These are phyloP conservation scores for Coenonympha arcania DNA, from an alignment of 2,888 invertebrate species.

Conservation along the genomic window DNA sequence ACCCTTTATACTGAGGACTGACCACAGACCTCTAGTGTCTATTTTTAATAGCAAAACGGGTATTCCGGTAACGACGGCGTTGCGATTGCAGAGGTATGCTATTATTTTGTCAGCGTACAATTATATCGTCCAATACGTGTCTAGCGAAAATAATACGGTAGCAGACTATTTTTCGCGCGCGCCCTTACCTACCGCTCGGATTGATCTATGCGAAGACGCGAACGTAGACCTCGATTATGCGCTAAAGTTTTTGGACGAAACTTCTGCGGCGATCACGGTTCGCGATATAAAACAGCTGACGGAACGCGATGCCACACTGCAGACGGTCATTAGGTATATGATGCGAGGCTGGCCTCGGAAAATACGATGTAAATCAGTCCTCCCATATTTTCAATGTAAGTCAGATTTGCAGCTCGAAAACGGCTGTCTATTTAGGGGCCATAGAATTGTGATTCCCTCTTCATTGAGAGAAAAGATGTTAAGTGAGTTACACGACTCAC, in stretches of 20 bases:
- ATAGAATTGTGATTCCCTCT: constrained; percentile 22
- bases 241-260: background rate
- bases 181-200: too few relatives aligned
- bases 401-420: constrained; percentile 20
- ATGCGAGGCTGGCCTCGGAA: constrained; percentile 26
- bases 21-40: background rate
- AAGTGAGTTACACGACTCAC: background rate
- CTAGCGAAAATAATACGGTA: constrained; percentile 15
- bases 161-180: too few relatives aligned
- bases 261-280: constrained; percentile 7
- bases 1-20: constrained; percentile 17
- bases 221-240: background rate
- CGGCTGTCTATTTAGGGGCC: constrained; percentile 13
- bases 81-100: background rate
- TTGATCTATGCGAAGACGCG: too few relatives aligned
- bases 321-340: constrained; percentile 25
- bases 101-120: background rate
- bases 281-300: background rate
- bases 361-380: constrained; percentile 6
- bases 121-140: background rate
- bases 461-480: constrained; percentile 2
- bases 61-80: background rate
- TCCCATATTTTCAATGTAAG: constrained; percentile 26
- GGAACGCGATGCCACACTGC: background rate
- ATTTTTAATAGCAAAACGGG: background rate